Evolutionary conservation across 2,797 vertebrate genomes (phyloP).

Genomic region (Salarias fasciatus): DNA sequence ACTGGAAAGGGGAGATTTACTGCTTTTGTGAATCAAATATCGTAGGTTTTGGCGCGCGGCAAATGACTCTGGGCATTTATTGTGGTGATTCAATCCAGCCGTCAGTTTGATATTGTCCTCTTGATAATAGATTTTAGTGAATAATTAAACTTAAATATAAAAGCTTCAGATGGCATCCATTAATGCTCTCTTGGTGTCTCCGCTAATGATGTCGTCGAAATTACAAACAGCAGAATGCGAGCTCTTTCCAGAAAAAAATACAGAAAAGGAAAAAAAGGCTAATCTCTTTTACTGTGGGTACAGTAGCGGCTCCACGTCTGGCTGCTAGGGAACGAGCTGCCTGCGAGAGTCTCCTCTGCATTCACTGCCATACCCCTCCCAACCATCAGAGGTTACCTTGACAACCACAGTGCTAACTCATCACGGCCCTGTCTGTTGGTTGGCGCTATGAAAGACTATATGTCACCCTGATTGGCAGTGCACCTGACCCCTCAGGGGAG

Average conservation of each 20-base stretch:
- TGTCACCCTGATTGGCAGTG: slow-evolving; percentile 77
- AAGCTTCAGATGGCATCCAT: slow-evolving; percentile 14
- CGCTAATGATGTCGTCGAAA: slow-evolving; percentile 33
- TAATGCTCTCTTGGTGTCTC: slow-evolving; percentile 9
- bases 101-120: slow-evolving; percentile 38
- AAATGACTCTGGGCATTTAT: slow-evolving; percentile 50
- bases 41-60: slow-evolving; percentile 28
- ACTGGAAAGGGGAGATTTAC: slow-evolving; percentile 42
- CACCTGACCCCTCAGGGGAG: slow-evolving; percentile 67
- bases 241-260: slow-evolving; percentile 8
- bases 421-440: slow-evolving; percentile 69
- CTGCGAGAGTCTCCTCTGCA: slow-evolving; percentile 68
- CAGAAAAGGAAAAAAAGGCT: slow-evolving; percentile 46
- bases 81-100: slow-evolving; percentile 33
- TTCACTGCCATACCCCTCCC: slow-evolving; percentile 71
- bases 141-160: slow-evolving; percentile 32
- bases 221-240: slow-evolving; percentile 17
- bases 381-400: slow-evolving; percentile 80
- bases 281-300: slow-evolving; percentile 37
- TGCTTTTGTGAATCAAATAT: slow-evolving; percentile 13
- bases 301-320: slow-evolving; percentile 49
- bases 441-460: slow-evolving; percentile 70
- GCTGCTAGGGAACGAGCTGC: slow-evolving; percentile 71
- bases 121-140: slow-evolving; percentile 31
- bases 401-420: slow-evolving; percentile 84